Evolutionary conservation across 2,888 invertebrate species (phyloP).

Genomic region (Scaptomyza flava): DNA sequence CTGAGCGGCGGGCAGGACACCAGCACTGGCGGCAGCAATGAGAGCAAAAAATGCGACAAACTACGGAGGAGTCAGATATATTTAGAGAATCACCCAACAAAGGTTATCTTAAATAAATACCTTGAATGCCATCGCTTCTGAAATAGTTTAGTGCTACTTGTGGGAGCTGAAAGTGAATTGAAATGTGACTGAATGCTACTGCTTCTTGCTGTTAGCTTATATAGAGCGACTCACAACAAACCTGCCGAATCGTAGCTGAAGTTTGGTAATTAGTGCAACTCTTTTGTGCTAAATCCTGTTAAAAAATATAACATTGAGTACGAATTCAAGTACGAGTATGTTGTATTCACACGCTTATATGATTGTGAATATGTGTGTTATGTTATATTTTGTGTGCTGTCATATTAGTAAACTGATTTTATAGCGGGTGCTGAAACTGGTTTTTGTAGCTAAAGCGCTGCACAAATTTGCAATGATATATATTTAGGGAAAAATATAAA

Average conservation of each 20-base stretch:
- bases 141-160: conserved; percentile 45
- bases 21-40: conserved; percentile 79
- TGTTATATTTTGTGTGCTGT: conserved; percentile 55
- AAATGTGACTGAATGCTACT: conserved; percentile 68
- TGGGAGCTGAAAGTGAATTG: conserved; percentile 53
- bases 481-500: not conserved
- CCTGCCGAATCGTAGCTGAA: conserved; percentile 45
- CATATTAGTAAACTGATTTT: conserved; percentile 63
- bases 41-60: conserved; percentile 76
- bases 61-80: conserved; percentile 39
- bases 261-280: conserved; percentile 75
- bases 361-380: not conserved
- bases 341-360: not conserved
- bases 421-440: conserved; percentile 41
- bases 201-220: conserved; percentile 53
- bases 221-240: conserved; percentile 50
- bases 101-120: conserved; percentile 43
- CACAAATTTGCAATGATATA: conserved; percentile 16
- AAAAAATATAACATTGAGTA: conserved; percentile 64
- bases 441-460: conserved; percentile 23
- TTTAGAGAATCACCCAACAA: not conserved
- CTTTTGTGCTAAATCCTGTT: conserved; percentile 69
- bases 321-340: conserved; percentile 11
- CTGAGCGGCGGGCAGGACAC: conserved; percentile 68
- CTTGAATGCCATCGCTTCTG: conserved; percentile 73